Percentiles rank a stretch among this genome's conserved stretches.
Conservation (phyloP, 1,140 invertebrate genomes). For the Drusus annulatus region DNA sequence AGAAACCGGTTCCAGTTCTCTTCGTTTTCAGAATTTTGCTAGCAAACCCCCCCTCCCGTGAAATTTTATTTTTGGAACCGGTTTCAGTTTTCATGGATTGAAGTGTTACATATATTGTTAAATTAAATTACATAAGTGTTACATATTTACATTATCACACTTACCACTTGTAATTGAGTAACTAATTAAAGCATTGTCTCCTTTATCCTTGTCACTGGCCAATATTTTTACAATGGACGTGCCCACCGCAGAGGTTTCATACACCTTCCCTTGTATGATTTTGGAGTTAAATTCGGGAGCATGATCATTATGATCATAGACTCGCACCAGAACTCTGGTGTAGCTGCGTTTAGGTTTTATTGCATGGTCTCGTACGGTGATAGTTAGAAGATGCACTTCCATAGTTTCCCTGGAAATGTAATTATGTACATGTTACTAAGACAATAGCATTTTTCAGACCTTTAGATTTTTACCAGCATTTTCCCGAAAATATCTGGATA, state of each 20-base stretch:
- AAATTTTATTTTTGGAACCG: too few relatives aligned
- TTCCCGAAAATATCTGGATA: too few relatives aligned
- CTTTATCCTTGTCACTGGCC: conserved; percentile 87
- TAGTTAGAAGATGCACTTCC: conserved; percentile 85
- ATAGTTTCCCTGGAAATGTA: conserved; percentile 75
- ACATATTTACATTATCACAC: too few relatives aligned
- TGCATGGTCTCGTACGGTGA: conserved; percentile 89
- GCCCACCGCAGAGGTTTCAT: conserved; percentile 82
- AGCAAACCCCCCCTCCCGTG: too few relatives aligned
- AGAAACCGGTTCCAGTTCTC: too few relatives aligned
- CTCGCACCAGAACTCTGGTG: conserved; percentile 82
- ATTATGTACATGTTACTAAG: too few relatives aligned
- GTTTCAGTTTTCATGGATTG: too few relatives aligned
- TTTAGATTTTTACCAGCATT: too few relatives aligned
- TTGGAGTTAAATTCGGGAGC: conserved; percentile 84
- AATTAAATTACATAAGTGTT: too few relatives aligned
- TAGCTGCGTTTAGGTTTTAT: conserved; percentile 86
- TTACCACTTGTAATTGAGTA: conserved; percentile 82
- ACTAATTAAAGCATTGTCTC: conserved; percentile 83
- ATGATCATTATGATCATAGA: conserved; percentile 91
- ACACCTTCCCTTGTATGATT: conserved; percentile 83
- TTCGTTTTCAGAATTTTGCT: too few relatives aligned
- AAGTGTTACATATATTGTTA: too few relatives aligned
- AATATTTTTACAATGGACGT: conserved; percentile 80
- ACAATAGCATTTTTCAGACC: too few relatives aligned